phyloP scores from a whole-genome alignment of 2,888 invertebrate species.

The Alentia gelatinosa region DNA sequence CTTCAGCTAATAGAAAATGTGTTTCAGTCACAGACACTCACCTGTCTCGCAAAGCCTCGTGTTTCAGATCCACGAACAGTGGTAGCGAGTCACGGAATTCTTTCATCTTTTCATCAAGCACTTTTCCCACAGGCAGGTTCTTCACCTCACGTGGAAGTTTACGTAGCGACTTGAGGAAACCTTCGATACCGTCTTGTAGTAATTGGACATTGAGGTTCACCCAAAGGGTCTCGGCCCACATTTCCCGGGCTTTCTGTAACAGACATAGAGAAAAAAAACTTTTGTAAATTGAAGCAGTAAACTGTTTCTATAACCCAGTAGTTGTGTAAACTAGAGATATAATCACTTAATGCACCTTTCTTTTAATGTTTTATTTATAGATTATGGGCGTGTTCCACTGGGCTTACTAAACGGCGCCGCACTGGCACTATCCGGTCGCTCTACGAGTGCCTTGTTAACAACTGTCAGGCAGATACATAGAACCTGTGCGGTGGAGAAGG shows the following conservation, averaged over 20 bases:
- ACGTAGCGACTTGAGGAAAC: slow-evolving; percentile 89
- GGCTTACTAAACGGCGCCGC: too few relatives aligned
- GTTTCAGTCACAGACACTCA: too few relatives aligned
- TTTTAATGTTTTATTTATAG: too few relatives aligned
- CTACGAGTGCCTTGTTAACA: too few relatives aligned
- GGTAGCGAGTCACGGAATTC: slow-evolving; percentile 93
- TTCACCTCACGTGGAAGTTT: slow-evolving; percentile 86
- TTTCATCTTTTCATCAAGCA: slow-evolving; percentile 91
- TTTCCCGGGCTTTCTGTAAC: slow-evolving; percentile 85
- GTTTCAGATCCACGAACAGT: slow-evolving; percentile 93
- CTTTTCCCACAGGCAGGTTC: slow-evolving; percentile 84
- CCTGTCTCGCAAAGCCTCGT: slow-evolving; percentile 91
- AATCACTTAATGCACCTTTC: not conserved
- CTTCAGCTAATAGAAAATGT: too few relatives aligned
- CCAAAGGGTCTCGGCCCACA: slow-evolving; percentile 94
- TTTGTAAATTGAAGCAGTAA: not conserved
- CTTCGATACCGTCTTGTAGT: slow-evolving; percentile 91
- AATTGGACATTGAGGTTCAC: slow-evolving; percentile 91
- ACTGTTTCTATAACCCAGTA: too few relatives aligned
- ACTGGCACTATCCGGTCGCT: too few relatives aligned
- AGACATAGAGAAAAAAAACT: not conserved
- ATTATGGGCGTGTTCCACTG: too few relatives aligned
- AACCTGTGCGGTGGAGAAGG: too few relatives aligned
- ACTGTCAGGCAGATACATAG: too few relatives aligned
- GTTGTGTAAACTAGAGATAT: not conserved